Percentiles rank a stretch among this genome's conserved stretches.
Conservation (phyloP, 1,140 invertebrate species). For the Papilio dardanus region DNA sequence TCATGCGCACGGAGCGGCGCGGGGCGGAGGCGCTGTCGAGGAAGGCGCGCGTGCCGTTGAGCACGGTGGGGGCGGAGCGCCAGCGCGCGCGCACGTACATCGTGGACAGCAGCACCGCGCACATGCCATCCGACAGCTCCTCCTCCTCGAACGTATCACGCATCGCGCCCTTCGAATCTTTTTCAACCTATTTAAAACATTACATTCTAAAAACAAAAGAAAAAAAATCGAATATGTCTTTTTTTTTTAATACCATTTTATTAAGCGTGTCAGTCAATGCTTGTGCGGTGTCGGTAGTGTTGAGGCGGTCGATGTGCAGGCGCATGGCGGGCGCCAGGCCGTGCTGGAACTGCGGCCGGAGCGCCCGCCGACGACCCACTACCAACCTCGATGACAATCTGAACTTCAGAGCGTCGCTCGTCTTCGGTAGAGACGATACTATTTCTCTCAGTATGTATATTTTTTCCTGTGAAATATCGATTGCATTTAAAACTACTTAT, state of each 20-base stretch:
- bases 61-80: slow-evolving; percentile 72
- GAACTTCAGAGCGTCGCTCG: slow-evolving; percentile 54
- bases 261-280: slow-evolving; percentile 51
- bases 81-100: slow-evolving; percentile 90
- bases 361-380: slow-evolving; percentile 38
- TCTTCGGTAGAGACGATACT: slow-evolving; percentile 50
- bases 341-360: slow-evolving; percentile 42
- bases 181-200: slow-evolving; percentile 54
- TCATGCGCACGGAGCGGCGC: slow-evolving; percentile 57
- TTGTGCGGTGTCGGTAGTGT: slow-evolving; percentile 48
- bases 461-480: slow-evolving; percentile 49
- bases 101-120: slow-evolving; percentile 88
- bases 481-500: neutral
- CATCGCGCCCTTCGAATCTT: slow-evolving; percentile 66
- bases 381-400: slow-evolving; percentile 56
- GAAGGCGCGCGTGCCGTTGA: slow-evolving; percentile 70
- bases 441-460: slow-evolving; percentile 50
- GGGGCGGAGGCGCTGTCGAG: slow-evolving; percentile 48
- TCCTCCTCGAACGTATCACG: slow-evolving; percentile 70
- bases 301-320: slow-evolving; percentile 49
- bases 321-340: slow-evolving; percentile 46
- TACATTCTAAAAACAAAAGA: neutral
- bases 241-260: slow-evolving; percentile 60
- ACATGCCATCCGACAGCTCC: slow-evolving; percentile 56
- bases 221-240: neutral